Evolutionary conservation across 1,140 invertebrate genomes (phyloP), one percentile per base, ranked within the genome.

Genomic region (honey bee (Apis mellifera)): DNA sequence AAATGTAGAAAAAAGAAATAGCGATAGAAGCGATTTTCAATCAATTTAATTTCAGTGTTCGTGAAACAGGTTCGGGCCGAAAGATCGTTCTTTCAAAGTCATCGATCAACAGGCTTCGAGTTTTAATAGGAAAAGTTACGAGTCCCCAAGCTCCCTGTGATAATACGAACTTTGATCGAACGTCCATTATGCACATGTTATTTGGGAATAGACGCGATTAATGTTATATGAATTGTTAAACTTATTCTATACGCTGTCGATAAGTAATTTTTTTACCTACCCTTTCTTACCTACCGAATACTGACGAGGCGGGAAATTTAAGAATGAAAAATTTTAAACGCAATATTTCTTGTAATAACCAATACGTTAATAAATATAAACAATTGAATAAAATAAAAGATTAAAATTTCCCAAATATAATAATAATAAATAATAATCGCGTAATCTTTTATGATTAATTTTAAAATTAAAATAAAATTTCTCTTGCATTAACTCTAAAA

Each of bases 111-210:
- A n/a, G 8, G 66, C 17, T 9, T 23, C 42, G 48, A 69, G 21
- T 69, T 69, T 69, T 69, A 69, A 69, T 69, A 52, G 42, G 66
- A 69, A 69, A 69, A 69, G 66, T 69, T 69, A 17, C 7, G 21
- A 13, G 21, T 15, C 13, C 19, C 12, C 9, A 15, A 50, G 21
- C 26, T 50, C 17, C 7, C 66, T 3, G 26, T 69, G 48, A 50
- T 52, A 69, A 69, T n/a, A 48, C 2, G 2, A n/a, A 3, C 21
- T 23, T 21, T 26, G n/a, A n/a, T n/a, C 19, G 66, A 52, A 50
- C 4, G n/a, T 17, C 15, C n/a, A 50, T 69, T 23, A 23, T 17
- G 12, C 66, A 13, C n/a, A n/a, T 15, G 13, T 8, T 52, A 48
- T 23, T 52, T 48, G 7, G 8, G 15, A 26, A 13, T 62, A 42